Base-by-base conservation (phyloP, 1,140 invertebrate genomes). In the Procambarus clarkii region DNA sequence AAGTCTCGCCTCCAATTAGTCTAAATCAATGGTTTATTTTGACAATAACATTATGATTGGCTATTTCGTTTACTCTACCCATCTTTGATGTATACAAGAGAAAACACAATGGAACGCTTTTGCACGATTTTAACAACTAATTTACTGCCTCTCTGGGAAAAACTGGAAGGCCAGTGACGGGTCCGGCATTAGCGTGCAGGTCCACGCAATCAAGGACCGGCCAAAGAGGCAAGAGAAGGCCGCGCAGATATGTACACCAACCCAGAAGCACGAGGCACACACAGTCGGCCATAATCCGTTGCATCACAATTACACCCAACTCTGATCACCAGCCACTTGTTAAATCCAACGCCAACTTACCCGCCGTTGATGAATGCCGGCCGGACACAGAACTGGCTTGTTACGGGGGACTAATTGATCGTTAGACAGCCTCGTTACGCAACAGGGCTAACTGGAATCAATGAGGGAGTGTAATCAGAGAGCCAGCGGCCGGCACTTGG, bases 1-100 rank as follows among this genome's bases (percentile, higher is more conserved):
- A 74, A 74, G 69, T 74, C 69, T 24, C 45, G 24, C 48, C 80
- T 24, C 80, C 80, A 82, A 82, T 82, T 82, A 82, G 80, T 58
- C 80, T 82, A 82, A 82, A 82, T 58, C 80, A 82, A 82, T 82
- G 80, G 80, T 54, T 58, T 82, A 82, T 82, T 82, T 60, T 58
- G 80, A 54, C 80, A 82, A 82, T 60, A 82, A 82, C 80, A 82
- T 82, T 34, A 82, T 82, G 50, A 82, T 82, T 82, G 80, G 80
- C 24, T 82, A 58, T 34, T 54, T 58, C 80, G 80, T 34, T 58
- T 18, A 58, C 48, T 58, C 45, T 79, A 58, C n/a, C 80, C 58
- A 82, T 82, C 80, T 82, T 82, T 82, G 80, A 82, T 82, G 80
- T 82, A 58, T 60, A 54, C 48, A 24, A 60, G 48, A 82, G 54